Percentiles rank a stretch among this genome's conserved stretches.
Conservation (phyloP, 1,140 invertebrate species). For the Idris sp. region DNA sequence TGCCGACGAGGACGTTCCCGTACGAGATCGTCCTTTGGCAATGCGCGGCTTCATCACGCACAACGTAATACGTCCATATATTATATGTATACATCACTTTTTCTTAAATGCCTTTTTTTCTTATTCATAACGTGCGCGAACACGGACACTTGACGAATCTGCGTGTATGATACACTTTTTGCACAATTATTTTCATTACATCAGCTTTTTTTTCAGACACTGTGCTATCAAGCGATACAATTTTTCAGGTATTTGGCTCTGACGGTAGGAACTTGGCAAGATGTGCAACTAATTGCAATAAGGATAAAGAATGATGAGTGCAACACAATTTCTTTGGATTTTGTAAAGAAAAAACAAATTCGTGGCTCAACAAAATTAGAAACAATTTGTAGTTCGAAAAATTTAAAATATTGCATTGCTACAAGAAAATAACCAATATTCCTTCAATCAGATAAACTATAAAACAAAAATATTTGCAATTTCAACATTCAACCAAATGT, state of each 20-base stretch:
- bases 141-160: constrained; percentile 3
- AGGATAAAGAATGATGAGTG: constrained; percentile 1
- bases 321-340: neutral
- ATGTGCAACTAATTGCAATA: constrained; percentile 13
- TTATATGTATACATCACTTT: neutral
- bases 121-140: neutral
- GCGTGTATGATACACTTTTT: constrained; percentile 42
- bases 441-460: too few species aligned
- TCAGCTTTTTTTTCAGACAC: constrained; percentile 19
- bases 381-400: too few species aligned
- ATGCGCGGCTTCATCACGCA: constrained; percentile 52
- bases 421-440: too few species aligned
- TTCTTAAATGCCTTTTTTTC: too few species aligned
- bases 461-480: too few species aligned
- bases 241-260: constrained; percentile 17
- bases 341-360: too few species aligned
- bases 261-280: neutral
- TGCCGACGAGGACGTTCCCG: constrained; percentile 39
- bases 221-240: constrained; percentile 31
- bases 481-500: too few species aligned
- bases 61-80: constrained; percentile 25
- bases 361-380: too few species aligned
- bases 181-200: constrained; percentile 50
- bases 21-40: constrained; percentile 56
- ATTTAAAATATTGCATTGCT: too few species aligned